These are phyloP conservation scores for Epiblema foenella DNA, from an alignment of 2,888 invertebrate genomes.

Conservation along the genomic window DNA sequence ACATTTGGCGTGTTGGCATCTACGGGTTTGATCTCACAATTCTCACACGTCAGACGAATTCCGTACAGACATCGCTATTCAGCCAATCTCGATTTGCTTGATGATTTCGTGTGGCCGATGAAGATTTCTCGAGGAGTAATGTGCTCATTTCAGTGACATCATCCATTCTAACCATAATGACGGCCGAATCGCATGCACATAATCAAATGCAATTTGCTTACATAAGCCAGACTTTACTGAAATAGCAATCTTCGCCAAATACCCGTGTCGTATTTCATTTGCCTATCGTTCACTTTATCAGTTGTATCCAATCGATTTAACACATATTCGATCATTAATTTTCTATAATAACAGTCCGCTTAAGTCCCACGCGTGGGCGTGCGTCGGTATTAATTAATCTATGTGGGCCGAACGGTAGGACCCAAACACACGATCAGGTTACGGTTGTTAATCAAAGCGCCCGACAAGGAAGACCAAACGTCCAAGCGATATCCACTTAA, in stretches of 20 bases:
- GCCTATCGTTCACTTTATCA: conserved; percentile 55
- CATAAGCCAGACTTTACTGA: conserved; percentile 59
- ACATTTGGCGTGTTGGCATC: conserved; percentile 63
- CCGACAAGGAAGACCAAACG: conserved; percentile 26
- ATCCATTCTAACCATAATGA: conserved; percentile 57
- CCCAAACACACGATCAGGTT: conserved; percentile 23
- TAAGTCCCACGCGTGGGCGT: conserved; percentile 6
- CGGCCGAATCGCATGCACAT: conserved; percentile 59
- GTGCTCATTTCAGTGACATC: conserved; percentile 50
- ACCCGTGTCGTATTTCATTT: conserved; percentile 56
- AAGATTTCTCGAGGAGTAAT: conserved; percentile 52
- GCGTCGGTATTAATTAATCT: conserved; percentile 23
- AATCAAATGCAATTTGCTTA: conserved; percentile 68
- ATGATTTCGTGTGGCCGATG: conserved; percentile 47
- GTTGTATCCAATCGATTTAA: conserved; percentile 9
- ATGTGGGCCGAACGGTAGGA: conserved; percentile 23
- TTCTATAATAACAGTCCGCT: conserved; percentile 10
- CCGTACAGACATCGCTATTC: conserved; percentile 53
- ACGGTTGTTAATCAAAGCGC: conserved; percentile 17
- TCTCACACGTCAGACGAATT: conserved; percentile 56
- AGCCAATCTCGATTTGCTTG: conserved; percentile 44
- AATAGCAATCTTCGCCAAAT: conserved; percentile 40
- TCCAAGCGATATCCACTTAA: conserved; percentile 59
- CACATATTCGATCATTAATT: conserved; percentile 19
- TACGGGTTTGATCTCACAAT: conserved; percentile 60